Base-by-base conservation (phyloP, 1,140 invertebrate species). In the Drosophila ambigua region DNA sequence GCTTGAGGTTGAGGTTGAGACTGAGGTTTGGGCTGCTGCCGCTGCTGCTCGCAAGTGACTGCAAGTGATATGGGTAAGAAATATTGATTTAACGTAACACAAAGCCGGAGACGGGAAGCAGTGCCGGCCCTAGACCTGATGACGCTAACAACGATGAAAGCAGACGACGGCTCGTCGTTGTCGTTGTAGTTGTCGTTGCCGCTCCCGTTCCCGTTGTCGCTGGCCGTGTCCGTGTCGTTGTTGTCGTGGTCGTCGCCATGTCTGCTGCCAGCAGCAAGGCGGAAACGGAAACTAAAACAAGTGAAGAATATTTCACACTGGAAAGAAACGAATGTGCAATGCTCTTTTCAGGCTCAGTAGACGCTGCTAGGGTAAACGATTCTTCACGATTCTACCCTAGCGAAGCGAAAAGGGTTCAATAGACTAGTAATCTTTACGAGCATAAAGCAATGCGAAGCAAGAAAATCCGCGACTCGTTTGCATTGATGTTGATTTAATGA, bases 241-340 rank as follows among this genome's bases (percentile, higher is more conserved):
- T 41, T 55, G 6, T 15, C 26, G 20, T 35, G 65, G 65, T 41
- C 67, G 75, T 52, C 65, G 74, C 74, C 53, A 63, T 78, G 66
- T 77, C 65, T 69, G 77, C 63, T 62, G 73, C 66, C 79, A 76
- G 51, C 74, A 64, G 58, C 61, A 61, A 58, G 68, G 35, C 82
- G 82, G 82, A 87, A 87, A 88, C 83, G 75, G 83, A 87, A 80
- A 44, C 72, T 63, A 66, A 44, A 80, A 75, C 72, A 75, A 75
- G 24, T 52, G 41, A 58, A 66, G 43, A 50, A 52, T 39, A 26
- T 39, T 41, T 13, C 15, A 23, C 7, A 4, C 39, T 39, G 20
- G 5, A 9, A 15, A n/a, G 3, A 2, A 11, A 4, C 52, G 50
- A 57, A 28, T 6, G 0, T 11, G 2, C 0, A 35, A 73, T 64